Evolutionary conservation across 1,140 invertebrate genomes (phyloP), one percentile per base, ranked within the genome.

Genomic region (Apolygus lucorum): DNA sequence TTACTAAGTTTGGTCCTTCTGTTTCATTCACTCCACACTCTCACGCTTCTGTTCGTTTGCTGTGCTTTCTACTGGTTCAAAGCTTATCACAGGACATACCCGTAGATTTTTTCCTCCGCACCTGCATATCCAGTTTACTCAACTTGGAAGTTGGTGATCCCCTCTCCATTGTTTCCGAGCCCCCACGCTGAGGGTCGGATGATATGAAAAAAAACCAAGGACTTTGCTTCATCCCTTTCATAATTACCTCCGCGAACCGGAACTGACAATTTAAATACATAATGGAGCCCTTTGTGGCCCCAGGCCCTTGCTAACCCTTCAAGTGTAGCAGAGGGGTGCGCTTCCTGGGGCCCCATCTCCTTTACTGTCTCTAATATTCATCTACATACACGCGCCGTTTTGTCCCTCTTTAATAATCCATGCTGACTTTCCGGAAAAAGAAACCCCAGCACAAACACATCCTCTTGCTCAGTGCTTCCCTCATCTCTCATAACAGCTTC

Each of bases 191-290:
- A n/a, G n/a, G n/a, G n/a, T n/a, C n/a, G n/a, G n/a, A n/a, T n/a
- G n/a, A n/a, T n/a, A n/a, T n/a, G n/a, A n/a, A n/a, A n/a, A n/a
- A n/a, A n/a, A n/a, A n/a, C n/a, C n/a, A n/a, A n/a, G n/a, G n/a
- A n/a, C n/a, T n/a, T n/a, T n/a, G n/a, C 34, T 49, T 49, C 17
- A 17, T 17, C 34, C 34, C 34, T 49, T 49, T 49, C 17, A 49
- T 63, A 63, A 63, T 63, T 63, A 63, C 62, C 62, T 63, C 26
- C 26, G 21, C 22, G 26, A 26, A 22, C 62, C 62, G 62, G 62
- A 63, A 63, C 62, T 63, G 62, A 63, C 62, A 63, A 63, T 63
- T 63, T 63, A 63, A 63, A 63, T 63, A 63, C 62, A 63, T 63
- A 63, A 63, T 63, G 62, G 62, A 63, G 62, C 27, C 27, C 62